Conservation (phyloP, 2,113 vertebrate species). For the Petaurus breviceps region DNA sequence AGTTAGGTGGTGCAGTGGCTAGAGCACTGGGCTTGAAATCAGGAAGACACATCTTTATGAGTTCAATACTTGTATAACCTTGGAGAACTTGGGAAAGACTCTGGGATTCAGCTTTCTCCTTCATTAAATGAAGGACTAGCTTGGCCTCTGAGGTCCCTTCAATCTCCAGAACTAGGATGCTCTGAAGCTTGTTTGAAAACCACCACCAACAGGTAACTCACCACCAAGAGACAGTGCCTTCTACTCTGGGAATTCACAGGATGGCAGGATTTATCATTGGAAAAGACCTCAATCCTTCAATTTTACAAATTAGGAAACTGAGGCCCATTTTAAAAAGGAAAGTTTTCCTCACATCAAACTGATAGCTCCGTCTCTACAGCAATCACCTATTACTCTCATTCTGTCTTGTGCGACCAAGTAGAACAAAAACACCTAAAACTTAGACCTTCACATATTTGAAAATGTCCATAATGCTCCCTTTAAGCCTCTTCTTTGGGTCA, state of each 20-base stretch:
- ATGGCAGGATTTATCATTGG: neutral
- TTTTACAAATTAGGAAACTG: neutral
- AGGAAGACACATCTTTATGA: neutral
- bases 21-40: neutral
- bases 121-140: neutral
- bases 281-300: neutral
- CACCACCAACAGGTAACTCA: neutral
- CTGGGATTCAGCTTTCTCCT: neutral
- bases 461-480: neutral
- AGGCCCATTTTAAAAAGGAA: neutral
- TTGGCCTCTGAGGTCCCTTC: neutral
- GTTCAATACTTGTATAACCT: neutral
- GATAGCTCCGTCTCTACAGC: neutral
- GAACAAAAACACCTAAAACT: neutral
- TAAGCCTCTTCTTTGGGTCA: neutral
- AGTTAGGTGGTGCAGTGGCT: neutral
- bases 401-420: neutral
- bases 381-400: too few species aligned
- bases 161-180: neutral
- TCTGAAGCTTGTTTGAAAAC: neutral
- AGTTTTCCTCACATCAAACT: neutral
- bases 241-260: neutral
- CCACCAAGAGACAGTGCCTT: neutral
- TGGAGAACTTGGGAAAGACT: neutral
- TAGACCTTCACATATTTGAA: neutral